Evolutionary conservation across 2,113 vertebrate species (phyloP).

Genomic region (Phaetusa simplex): DNA sequence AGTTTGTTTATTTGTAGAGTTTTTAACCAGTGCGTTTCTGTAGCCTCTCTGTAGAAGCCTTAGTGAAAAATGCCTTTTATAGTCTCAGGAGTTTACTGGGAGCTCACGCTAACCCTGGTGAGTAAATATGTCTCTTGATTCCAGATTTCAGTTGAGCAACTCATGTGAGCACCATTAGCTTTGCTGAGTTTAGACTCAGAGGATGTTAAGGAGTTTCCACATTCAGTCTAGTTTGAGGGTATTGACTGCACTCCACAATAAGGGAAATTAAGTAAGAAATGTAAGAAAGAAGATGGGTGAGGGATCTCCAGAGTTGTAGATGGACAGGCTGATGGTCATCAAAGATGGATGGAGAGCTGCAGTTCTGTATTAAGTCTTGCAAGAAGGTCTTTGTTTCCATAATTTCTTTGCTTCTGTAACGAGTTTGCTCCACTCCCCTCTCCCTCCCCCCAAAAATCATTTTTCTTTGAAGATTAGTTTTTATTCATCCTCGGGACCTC

Average conservation of each 20-base stretch:
- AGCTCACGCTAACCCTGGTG: not conserved
- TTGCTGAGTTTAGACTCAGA: too few species aligned
- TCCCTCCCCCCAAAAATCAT: not conserved
- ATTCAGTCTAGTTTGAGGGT: not conserved
- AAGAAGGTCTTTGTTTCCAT: not conserved
- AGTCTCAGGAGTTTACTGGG: not conserved
- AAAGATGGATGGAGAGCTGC: not conserved
- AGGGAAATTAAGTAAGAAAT: not conserved
- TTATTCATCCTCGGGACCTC: not conserved
- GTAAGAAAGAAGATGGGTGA: not conserved
- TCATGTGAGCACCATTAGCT: accelerated
- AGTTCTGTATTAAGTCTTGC: not conserved
- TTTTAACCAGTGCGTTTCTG: not conserved
- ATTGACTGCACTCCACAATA: not conserved
- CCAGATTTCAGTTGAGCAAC: not conserved
- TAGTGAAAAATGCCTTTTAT: not conserved
- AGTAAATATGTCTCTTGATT: not conserved
- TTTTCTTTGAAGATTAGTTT: constrained; percentile 10
- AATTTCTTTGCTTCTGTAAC: not conserved
- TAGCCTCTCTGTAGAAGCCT: not conserved
- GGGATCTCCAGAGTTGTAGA: not conserved
- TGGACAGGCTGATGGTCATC: not conserved
- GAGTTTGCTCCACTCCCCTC: not conserved
- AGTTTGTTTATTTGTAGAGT: not conserved
- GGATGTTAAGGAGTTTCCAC: accelerated